Percentiles rank a stretch among this genome's conserved stretches.
Evolutionary conservation across 2,797 vertebrate species (phyloP).

Genomic region (Serranus cabrilla): DNA sequence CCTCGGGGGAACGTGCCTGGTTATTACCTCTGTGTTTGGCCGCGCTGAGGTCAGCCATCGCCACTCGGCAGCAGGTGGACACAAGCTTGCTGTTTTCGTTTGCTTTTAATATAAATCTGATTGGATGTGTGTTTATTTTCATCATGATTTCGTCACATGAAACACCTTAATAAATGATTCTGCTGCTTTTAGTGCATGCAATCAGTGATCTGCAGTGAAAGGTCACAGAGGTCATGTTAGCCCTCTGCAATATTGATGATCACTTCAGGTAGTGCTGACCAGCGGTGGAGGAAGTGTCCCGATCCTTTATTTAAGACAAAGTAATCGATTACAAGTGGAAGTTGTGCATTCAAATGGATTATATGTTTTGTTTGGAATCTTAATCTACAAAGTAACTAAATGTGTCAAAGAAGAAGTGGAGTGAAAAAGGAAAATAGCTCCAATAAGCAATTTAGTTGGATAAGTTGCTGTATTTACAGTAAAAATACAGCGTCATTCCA

Average conservation of each 20-base stretch:
- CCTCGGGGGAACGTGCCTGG: conserved; percentile 62
- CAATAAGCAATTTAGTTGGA: no score
- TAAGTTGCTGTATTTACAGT: no score
- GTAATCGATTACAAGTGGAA: background rate
- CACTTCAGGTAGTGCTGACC: background rate
- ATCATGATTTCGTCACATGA: conserved; percentile 2
- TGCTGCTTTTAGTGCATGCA: conserved; percentile 19
- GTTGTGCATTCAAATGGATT: no score
- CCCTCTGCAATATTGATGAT: conserved; percentile 33
- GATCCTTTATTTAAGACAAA: background rate
- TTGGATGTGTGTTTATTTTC: conserved; percentile 61
- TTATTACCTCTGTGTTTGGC: conserved; percentile 74
- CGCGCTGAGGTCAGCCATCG: conserved; percentile 56
- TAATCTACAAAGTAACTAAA: no score
- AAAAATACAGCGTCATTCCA: no score
- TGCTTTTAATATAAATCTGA: conserved; percentile 65
- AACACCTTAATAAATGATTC: background rate
- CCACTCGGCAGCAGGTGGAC: conserved; percentile 53
- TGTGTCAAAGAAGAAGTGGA: no score
- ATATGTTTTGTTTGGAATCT: no score
- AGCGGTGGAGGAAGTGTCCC: background rate
- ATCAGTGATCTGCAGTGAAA: conserved; percentile 39
- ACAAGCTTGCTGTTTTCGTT: conserved; percentile 67
- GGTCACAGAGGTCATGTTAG: conserved; percentile 15
- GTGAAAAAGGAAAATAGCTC: no score